Conservation (phyloP, 2,113 vertebrate species). For the Meles meles region DNA sequence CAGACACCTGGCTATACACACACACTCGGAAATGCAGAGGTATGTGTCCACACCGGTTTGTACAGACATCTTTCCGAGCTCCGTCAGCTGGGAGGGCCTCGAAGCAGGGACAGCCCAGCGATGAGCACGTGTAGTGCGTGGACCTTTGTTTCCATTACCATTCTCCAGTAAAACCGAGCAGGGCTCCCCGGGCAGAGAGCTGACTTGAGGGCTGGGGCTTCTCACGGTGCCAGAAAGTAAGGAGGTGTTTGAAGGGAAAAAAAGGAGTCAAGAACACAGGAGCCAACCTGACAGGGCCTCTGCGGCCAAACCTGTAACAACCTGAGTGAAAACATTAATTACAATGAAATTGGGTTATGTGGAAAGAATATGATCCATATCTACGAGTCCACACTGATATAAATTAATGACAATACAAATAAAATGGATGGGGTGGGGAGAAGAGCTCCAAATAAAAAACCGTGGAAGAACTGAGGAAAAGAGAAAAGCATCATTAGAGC, state of each 20-base stretch:
- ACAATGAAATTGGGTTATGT: not conserved
- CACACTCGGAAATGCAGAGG: not conserved
- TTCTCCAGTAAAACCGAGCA: not conserved
- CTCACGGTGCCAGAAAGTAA: not conserved
- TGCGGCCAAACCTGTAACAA: not conserved
- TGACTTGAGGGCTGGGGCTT: not conserved
- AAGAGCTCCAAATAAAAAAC: not conserved
- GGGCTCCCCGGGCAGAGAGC: not conserved
- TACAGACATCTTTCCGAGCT: not conserved
- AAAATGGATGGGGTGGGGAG: not conserved
- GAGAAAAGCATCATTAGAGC: not conserved
- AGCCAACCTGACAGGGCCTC: not conserved
- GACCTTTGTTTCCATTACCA: not conserved
- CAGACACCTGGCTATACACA: not conserved
- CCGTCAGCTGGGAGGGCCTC: not conserved
- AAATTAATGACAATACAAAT: not conserved
- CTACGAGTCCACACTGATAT: not conserved
- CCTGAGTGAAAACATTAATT: not conserved
- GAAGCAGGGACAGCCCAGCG: not conserved
- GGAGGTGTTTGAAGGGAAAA: not conserved
- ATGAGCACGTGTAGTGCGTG: accelerated
- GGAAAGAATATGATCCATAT: not conserved
- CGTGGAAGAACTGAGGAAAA: not conserved
- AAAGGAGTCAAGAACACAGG: not conserved
- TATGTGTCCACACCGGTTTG: not conserved